Conservation (phyloP, 1,140 invertebrate species). For the Radopholus similis region DNA sequence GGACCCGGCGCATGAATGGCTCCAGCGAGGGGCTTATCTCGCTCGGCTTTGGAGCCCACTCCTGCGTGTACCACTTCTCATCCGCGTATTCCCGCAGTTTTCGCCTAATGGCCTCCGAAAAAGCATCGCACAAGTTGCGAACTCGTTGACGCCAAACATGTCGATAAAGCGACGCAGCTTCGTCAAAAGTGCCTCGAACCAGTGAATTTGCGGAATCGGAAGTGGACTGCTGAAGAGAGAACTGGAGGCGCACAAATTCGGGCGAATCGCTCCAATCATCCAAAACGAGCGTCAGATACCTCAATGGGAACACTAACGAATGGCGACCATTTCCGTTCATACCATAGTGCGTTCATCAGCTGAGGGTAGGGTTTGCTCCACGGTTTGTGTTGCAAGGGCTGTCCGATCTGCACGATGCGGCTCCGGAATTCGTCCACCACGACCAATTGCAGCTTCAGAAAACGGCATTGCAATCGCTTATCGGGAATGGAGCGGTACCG, state of each 20-base stretch:
- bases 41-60: slow-evolving; percentile 14
- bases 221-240: slow-evolving; percentile 12
- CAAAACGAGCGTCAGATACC: slow-evolving; percentile 34
- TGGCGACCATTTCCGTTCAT: neutral
- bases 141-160: slow-evolving; percentile 40
- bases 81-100: slow-evolving; percentile 21
- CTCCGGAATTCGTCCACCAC: slow-evolving; percentile 44
- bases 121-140: slow-evolving; percentile 19
- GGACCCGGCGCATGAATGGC: slow-evolving; percentile 27
- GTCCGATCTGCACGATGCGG: slow-evolving; percentile 32
- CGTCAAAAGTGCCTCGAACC: slow-evolving; percentile 35
- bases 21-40: slow-evolving; percentile 35
- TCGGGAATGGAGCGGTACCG: slow-evolving; percentile 37
- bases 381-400: neutral
- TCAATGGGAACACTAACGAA: slow-evolving; percentile 12
- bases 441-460: slow-evolving; percentile 37
- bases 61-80: slow-evolving; percentile 21
- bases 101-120: slow-evolving; percentile 26
- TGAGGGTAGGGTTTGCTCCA: slow-evolving; percentile 34
- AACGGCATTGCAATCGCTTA: slow-evolving; percentile 29
- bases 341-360: slow-evolving; percentile 27
- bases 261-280: slow-evolving; percentile 44
- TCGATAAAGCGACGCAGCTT: slow-evolving; percentile 32
- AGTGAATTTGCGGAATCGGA: slow-evolving; percentile 5
- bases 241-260: slow-evolving; percentile 33